Evolutionary conservation across 2,888 invertebrate species (phyloP).

Genomic region (Aspidiotus rigidus): DNA sequence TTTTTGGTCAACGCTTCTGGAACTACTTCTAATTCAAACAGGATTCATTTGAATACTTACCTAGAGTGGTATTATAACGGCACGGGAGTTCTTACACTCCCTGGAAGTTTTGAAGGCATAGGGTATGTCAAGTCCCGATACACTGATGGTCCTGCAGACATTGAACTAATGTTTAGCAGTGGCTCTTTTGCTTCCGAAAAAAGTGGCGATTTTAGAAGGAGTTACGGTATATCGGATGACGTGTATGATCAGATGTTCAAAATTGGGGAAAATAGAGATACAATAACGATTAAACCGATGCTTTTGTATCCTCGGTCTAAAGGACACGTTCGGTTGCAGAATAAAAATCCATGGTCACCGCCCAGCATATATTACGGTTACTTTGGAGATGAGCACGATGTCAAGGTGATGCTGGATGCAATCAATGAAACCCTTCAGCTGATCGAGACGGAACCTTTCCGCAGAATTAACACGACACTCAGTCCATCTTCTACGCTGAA

Average conservation of each 20-base stretch:
- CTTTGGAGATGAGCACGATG: constrained; percentile 44
- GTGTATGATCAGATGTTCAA: constrained; percentile 45
- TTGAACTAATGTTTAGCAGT: constrained; percentile 60
- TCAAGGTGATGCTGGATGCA: constrained; percentile 38
- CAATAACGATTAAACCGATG: constrained; percentile 50
- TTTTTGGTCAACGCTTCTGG: constrained; percentile 48
- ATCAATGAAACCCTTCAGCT: constrained; percentile 37
- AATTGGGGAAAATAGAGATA: constrained; percentile 45
- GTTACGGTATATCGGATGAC: constrained; percentile 45
- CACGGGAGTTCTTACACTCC: constrained; percentile 45
- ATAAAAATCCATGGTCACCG: constrained; percentile 45
- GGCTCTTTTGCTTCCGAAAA: constrained; percentile 52
- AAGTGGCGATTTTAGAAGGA: constrained; percentile 46
- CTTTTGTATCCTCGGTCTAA: constrained; percentile 50
- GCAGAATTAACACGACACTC: constrained; percentile 43
- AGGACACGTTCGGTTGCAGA: constrained; percentile 46
- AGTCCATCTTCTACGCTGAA: constrained; percentile 49
- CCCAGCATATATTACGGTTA: constrained; percentile 49
- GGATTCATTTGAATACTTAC: constrained; percentile 34
- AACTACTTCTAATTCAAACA: constrained; percentile 33
- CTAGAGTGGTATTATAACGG: constrained; percentile 37
- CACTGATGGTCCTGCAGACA: constrained; percentile 53
- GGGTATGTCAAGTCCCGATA: constrained; percentile 53
- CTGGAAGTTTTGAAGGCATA: constrained; percentile 52
- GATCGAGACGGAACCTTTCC: constrained; percentile 37